Evolutionary conservation across 2,113 vertebrate genomes (phyloP), one percentile per base, ranked within the genome.

Genomic region (Lampris megalopsis): DNA sequence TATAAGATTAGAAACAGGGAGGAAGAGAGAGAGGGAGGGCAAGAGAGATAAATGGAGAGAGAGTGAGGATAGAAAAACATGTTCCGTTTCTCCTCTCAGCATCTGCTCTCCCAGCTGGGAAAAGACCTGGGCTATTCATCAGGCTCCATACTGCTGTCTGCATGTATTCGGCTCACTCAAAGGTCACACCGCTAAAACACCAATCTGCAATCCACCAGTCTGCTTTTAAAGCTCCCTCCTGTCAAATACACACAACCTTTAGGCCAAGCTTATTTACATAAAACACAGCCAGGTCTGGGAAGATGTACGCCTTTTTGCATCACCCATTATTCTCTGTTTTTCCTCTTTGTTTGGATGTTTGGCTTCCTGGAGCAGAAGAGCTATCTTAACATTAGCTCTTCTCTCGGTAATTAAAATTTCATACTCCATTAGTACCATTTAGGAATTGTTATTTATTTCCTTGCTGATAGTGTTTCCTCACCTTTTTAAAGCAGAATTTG

Each of bases 31-130:
- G 71, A 79, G 83, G 69, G 82, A 78, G 84, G 71, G 24, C 24
- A 24, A 24, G 24, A 24, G 24, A 24, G 24, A 24, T 24, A 24
- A 24, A 24, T 24, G 24, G 24, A 24, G 24, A 24, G 53, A 10
- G 47, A 13, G 8, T 9, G 75, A 88, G 65, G 75, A 88, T 62
- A 91, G 75, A 85, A 89, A 91, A 82, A 75, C 83, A 86, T 75
- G 77, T 80, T 89, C 64, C 58, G 68, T 78, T 79, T 88, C 75
- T 85, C 80, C 85, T 89, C 76, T 70, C 83, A 88, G 91, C 93
- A 93, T 93, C 94, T 94, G 93, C 86, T 92, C 83, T 85, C 89
- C 90, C 92, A 94, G 92, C 91, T 94, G 93, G 93, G 87, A 89
- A 88, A 90, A 91, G 86, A 90, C 81, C 90, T 71, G 38, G 81